Evolutionary conservation across 2,113 vertebrate species (phyloP), one percentile per base, ranked within the genome.

Genomic region (Macquaria ambigua): DNA sequence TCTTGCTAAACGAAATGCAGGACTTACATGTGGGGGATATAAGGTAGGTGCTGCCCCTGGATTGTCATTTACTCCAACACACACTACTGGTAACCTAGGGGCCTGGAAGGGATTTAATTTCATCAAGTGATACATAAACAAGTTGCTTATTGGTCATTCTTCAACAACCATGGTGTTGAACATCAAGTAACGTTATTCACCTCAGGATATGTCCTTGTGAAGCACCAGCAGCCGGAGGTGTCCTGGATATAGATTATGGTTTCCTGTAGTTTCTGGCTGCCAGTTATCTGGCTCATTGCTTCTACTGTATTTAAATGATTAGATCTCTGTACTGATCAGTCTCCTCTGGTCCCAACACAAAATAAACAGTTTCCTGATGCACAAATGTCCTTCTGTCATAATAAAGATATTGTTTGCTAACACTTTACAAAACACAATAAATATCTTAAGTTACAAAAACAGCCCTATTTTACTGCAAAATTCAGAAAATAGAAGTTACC

Each of bases 1-100:
- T 74, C 94, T 99, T 70, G 98, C 98, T 23, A 99, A 99, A 87
- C 94, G 98, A 74, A 99, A 99, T 0, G 98, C 98, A 6, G 98
- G 98, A 43, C 88, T 99, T 74, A 98, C 98, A 0, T 97, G 97
- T 92, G 98, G 97, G 8, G 98, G 98, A n/a, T 99, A 98, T 86
- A 99, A 99, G 97, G 98, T 98, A 94, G 41, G 18, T 76, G 28
- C 43, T 43, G 25, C 52, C 39, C 31, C 48, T 64, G 75, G 15
- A 31, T 61, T 48, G 6, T 56, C 31, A 48, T 56, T 71, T 39
- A 52, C 18, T 20, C 23, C 6, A 68, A 39, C 61, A 56, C 52
- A 67, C 34, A 59, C 20, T 37, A 50, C 28, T 75, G 20, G 20
- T 9, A n/a, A 76, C 3, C 20, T 39, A 5, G 21, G 28, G 28